Base-by-base conservation (phyloP, 2,113 vertebrate genomes). In the Pygoscelis adeliae region DNA sequence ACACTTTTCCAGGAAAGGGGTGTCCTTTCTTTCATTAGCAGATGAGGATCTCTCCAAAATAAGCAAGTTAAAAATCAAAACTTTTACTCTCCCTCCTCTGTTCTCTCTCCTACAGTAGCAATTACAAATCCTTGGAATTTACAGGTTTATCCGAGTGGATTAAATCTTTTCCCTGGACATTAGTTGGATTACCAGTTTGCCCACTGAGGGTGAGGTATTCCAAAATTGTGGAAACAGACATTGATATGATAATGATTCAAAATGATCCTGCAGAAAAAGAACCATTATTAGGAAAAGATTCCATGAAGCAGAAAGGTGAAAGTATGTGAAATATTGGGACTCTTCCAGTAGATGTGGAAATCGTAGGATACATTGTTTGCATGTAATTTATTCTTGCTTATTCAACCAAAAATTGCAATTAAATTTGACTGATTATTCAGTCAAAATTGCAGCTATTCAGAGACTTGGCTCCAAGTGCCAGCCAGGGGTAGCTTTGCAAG, bases 331-430 rank as follows among this genome's bases (percentile, higher is more conserved):
- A 80, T 46, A 29, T 0, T 74, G 14, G 15, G 59, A 47, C 46
- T 89, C 44, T 34, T 89, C 38, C 72, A 55, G 61, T 3, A 80
- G 81, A 84, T 29, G 22, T 71, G 55, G 59, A 95, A 92, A 89
- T 69, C 69, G 59, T 0, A 55, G 73, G 78, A 76, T 46, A 11
- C n/a, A n/a, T 36, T 92, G 73, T 96, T 94, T 83, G 58, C 52
- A 56, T 18, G 11, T 76, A 65, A 91, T 94, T 96, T 65, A 76
- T 79, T 93, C 90, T 56, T 83, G 93, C 84, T 96, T 82, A 85
- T 91, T 93, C 93, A 94, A 93, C 84, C 81, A 61, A 87, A 95
- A 89, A 67, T 56, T 85, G 66, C 87, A 97, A 94, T 95, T 96
- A 96, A 78, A 91, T 88, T 80, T 83, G 65, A 93, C 70, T 87